Evolutionary conservation across 2,797 vertebrate species (phyloP).

Genomic region (Mormyrus hasselquistii): DNA sequence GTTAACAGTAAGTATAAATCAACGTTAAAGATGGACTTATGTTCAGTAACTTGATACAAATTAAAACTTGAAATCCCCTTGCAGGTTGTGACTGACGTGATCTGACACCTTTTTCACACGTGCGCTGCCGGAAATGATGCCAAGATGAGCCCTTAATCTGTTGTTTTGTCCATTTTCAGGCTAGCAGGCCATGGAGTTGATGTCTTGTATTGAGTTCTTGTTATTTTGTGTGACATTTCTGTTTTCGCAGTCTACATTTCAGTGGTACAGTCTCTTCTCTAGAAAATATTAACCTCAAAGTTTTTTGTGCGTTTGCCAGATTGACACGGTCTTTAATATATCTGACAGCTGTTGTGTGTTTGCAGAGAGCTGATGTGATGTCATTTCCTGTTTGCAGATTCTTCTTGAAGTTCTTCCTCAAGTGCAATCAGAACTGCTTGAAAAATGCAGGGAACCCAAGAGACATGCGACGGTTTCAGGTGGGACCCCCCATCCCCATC

Average conservation of each 20-base stretch:
- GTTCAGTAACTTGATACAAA: conserved; percentile 24
- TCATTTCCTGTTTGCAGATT: conserved; percentile 55
- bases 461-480: conserved; percentile 89
- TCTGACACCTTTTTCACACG: neutral
- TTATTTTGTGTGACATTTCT: neutral
- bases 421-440: conserved; percentile 96
- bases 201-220: neutral
- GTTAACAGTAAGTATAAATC: conserved; percentile 46
- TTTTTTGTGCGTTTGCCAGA: neutral
- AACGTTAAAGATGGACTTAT: conserved; percentile 20
- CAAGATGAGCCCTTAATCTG: neutral
- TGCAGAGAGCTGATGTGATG: neutral
- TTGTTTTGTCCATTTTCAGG: neutral
- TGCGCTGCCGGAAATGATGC: neutral
- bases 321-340: neutral
- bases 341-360: neutral
- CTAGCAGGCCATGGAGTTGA: neutral
- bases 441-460: conserved; percentile 92
- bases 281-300: neutral
- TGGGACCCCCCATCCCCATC: conserved; percentile 31
- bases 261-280: neutral
- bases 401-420: conserved; percentile 94
- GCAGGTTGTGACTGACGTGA: neutral
- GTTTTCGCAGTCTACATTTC: neutral
- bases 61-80: conserved; percentile 33